Percentiles rank a stretch among this genome's conserved stretches.
These are phyloP conservation scores for Sebastes schlegelii DNA, from an alignment of 2,113 vertebrate species.

Conservation along the genomic window DNA sequence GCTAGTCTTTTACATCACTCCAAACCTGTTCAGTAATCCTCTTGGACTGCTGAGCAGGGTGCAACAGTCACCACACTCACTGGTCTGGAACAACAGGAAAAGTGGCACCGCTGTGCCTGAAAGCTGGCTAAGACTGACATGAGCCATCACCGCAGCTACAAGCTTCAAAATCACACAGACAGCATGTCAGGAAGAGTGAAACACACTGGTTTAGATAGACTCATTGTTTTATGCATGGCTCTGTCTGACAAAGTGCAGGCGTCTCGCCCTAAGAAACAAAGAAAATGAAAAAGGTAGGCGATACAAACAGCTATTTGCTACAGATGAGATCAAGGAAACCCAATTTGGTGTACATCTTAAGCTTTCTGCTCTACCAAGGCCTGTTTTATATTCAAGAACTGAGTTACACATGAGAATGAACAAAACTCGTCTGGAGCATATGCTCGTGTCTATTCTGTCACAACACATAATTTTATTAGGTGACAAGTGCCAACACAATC, in stretches of 20 bases:
- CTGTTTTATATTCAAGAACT: conserved; percentile 33
- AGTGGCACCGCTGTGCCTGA: conserved; percentile 21
- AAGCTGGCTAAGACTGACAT: conserved; percentile 42
- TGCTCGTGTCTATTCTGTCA: conserved; percentile 29
- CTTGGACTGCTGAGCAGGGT: conserved; percentile 18
- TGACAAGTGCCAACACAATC: conserved; percentile 39
- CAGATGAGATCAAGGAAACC: conserved; percentile 15
- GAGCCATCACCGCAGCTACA: conserved; percentile 19
- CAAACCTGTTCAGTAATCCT: conserved; percentile 46
- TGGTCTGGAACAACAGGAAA: conserved; percentile 55
- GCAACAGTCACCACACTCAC: conserved; percentile 39
- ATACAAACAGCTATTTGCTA: conserved; percentile 18
- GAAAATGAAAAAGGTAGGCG: background rate
- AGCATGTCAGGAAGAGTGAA: conserved; percentile 48
- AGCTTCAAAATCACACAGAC: conserved; percentile 45
- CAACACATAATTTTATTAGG: conserved; percentile 7
- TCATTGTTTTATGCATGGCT: conserved; percentile 35
- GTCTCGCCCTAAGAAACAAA: background rate
- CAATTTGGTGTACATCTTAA: background rate
- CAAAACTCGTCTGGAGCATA: background rate
- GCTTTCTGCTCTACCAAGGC: background rate
- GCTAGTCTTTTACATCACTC: conserved; percentile 22
- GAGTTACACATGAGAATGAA: background rate
- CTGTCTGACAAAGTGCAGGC: conserved; percentile 33
- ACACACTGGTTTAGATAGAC: conserved; percentile 1